Percentiles rank a stretch among this genome's conserved stretches.
Evolutionary conservation across 2,113 vertebrate genomes (phyloP).

Genomic region (Saguinus imperator): DNA sequence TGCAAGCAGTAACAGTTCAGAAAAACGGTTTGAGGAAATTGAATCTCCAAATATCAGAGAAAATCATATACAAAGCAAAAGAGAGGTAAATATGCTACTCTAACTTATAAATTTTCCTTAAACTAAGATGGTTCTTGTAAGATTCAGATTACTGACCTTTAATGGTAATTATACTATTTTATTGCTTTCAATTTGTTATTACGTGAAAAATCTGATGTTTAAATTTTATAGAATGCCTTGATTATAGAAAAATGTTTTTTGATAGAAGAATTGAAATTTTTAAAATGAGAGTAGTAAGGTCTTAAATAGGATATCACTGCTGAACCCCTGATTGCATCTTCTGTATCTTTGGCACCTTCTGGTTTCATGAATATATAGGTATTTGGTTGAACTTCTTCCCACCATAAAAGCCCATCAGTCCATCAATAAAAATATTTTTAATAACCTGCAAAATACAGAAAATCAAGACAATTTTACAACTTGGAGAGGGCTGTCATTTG

Average conservation of each 20-base stretch:
- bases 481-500: neutral
- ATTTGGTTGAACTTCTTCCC: neutral
- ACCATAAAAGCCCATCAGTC: neutral
- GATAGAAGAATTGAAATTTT: neutral
- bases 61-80: slow-evolving; percentile 40
- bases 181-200: neutral
- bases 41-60: slow-evolving; percentile 55
- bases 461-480: neutral
- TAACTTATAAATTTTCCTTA: neutral
- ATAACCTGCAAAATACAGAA: neutral
- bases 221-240: neutral
- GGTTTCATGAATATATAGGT: neutral
- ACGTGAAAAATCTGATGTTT: slow-evolving; percentile 15
- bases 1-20: slow-evolving; percentile 58
- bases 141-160: neutral
- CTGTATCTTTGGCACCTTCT: neutral
- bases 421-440: neutral
- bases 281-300: neutral
- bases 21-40: slow-evolving; percentile 53
- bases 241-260: neutral
- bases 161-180: neutral
- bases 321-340: neutral
- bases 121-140: neutral
- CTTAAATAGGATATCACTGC: neutral
- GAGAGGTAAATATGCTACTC: slow-evolving; percentile 61